phyloP scores from a whole-genome alignment of 2,888 invertebrate genomes.

The Saturnia japonica region DNA sequence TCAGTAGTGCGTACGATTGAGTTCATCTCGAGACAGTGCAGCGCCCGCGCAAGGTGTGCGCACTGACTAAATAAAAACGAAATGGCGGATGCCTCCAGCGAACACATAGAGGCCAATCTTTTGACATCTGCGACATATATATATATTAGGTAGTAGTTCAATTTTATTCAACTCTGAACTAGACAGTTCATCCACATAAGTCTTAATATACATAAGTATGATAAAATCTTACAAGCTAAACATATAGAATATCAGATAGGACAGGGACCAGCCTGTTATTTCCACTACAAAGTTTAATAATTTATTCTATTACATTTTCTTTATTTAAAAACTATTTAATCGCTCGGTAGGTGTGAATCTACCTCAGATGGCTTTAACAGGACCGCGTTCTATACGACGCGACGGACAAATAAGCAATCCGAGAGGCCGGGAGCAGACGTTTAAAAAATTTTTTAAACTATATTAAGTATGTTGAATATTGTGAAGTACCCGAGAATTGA shows the following conservation, averaged over 20 bases:
- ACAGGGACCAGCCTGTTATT: conserved; percentile 74
- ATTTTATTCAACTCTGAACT: background rate
- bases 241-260: conserved; percentile 58
- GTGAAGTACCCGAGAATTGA: too few relatives aligned
- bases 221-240: conserved; percentile 22
- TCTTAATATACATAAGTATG: conserved; percentile 1
- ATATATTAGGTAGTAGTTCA: too few relatives aligned
- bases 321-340: conserved; percentile 12
- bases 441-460: too few relatives aligned
- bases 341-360: conserved; percentile 10
- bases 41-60: too few relatives aligned
- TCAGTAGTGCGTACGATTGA: too few relatives aligned
- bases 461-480: too few relatives aligned
- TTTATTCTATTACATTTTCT: conserved; percentile 14
- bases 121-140: too few relatives aligned
- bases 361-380: background rate
- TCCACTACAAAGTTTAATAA: conserved; percentile 48
- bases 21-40: too few relatives aligned
- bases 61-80: too few relatives aligned
- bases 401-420: background rate
- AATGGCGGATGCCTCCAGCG: too few relatives aligned
- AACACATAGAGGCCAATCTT: too few relatives aligned
- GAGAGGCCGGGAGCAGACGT: too few relatives aligned
- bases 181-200: background rate
- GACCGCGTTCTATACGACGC: background rate